A percentile compares a stretch with the other conserved stretches of the same genome.
Evolutionary conservation across 2,888 invertebrate species (phyloP).

Genomic region (Oscheius sp.): DNA sequence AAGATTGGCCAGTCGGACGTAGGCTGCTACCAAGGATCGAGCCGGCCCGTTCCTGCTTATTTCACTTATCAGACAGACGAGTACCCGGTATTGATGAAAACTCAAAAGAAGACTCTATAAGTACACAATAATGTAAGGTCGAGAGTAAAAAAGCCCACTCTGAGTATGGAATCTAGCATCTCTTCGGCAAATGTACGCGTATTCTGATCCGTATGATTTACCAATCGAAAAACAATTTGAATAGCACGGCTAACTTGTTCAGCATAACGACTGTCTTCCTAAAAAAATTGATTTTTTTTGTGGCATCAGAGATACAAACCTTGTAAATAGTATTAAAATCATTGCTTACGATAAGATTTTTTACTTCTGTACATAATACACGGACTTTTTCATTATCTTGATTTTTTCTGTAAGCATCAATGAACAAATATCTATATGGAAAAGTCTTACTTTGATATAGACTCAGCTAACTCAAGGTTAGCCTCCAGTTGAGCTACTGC

Average conservation of each 20-base stretch:
- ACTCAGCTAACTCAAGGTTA: background rate
- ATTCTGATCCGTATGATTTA: conserved; percentile 28
- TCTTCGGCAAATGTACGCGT: conserved; percentile 31
- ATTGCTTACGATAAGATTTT: conserved; percentile 18
- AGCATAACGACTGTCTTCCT: conserved; percentile 34
- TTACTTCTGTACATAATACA: conserved; percentile 19
- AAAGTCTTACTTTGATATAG: conserved; percentile 7
- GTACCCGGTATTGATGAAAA: conserved; percentile 34
- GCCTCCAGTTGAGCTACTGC: conserved; percentile 20
- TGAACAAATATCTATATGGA: background rate
- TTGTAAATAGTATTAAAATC: conserved; percentile 31
- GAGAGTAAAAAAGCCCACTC: background rate
- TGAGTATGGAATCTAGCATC: conserved; percentile 30
- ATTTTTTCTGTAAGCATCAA: conserved; percentile 2
- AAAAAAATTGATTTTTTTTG: background rate
- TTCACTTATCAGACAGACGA: conserved; percentile 32
- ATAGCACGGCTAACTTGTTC: conserved; percentile 23
- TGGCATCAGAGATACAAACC: background rate
- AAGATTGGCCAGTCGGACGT: conserved; percentile 10
- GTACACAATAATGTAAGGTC: too few relatives aligned
- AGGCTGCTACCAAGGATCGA: conserved; percentile 31
- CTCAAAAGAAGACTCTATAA: conserved; percentile 23
- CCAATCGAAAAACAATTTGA: conserved; percentile 14
- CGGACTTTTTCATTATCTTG: conserved; percentile 1
- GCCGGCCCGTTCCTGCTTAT: conserved; percentile 21